Evolutionary conservation across 2,888 invertebrate species (phyloP), one percentile per base, ranked within the genome.

Genomic region (Thymelicus sylvestris): DNA sequence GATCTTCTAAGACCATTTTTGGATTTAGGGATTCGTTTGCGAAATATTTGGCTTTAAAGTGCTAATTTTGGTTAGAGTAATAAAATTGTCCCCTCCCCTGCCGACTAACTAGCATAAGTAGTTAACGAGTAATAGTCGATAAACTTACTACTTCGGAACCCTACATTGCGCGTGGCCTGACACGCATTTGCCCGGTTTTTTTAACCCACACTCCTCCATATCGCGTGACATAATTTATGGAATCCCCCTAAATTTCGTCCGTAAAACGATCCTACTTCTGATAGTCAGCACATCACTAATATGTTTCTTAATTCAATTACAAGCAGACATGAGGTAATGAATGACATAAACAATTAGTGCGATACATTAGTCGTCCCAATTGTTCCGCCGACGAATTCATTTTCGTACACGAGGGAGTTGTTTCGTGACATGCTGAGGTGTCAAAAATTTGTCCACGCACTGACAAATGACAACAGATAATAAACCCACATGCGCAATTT

Each of bases 401-500:
- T 38, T 68, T 38, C 19, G 38, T 68, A 68, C 68, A 68, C 68
- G 63, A 38, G 68, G 68, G 68, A 68, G 19, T 44, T 19, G 38
- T 19, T 64, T 64, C 69, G 69, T 69, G 69, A 64, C 63, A 50
- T 69, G 69, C 64, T 69, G 48, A 69, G 64, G 63, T 69, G 69
- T 69, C 57, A 64, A 69, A 66, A 64, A 57, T 69, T 57, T 69
- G 57, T 64, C 59, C 47, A 63, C 64, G 64, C 64, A 69, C 47
- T 64, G 64, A 59, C 64, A 69, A 61, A 69, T 69, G 47, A 64
- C 47, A 55, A 69, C 47, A 64, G 64, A 64, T 64, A 64, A 57
- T 38, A 63, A 44, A 48, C 47, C 55, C 15, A 59, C 57, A 48
- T 44, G 15, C 38, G 38, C 24, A 66, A 44, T 63, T 47, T 44